A percentile compares a stretch with the other conserved stretches of the same genome.
Conservation (phyloP, 2,797 vertebrate genomes). For the Neostethus bicornis region DNA sequence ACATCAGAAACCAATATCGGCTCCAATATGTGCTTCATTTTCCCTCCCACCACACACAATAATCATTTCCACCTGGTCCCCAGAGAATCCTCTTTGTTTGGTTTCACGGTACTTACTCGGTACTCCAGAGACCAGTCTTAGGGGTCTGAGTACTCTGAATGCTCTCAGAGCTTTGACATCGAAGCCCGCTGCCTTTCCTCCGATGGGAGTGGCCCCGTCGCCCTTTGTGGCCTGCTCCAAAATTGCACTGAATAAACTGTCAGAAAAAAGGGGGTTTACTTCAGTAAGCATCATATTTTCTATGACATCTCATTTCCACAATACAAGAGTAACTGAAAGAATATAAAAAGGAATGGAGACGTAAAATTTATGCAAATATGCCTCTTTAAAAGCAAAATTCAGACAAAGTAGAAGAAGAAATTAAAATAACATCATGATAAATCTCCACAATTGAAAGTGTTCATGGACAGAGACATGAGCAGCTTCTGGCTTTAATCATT, state of each 20-base stretch:
- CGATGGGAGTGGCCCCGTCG: slow-evolving; percentile 92
- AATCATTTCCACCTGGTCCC: slow-evolving; percentile 63
- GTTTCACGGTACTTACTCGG: slow-evolving; percentile 87
- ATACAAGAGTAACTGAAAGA: slow-evolving; percentile 15
- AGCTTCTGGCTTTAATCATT: slow-evolving; percentile 36
- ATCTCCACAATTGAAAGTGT: no score
- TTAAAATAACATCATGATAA: no score
- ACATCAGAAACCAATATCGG: slow-evolving; percentile 38
- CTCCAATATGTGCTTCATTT: slow-evolving; percentile 50
- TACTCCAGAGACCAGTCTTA: slow-evolving; percentile 96
- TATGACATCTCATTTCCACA: slow-evolving; percentile 15
- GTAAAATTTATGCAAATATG: background rate
- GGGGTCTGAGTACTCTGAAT: slow-evolving; percentile 94
- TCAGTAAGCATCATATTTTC: slow-evolving; percentile 19
- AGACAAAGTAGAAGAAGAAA: background rate
- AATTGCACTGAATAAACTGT: slow-evolving; percentile 98
- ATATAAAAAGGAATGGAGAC: slow-evolving; percentile 17
- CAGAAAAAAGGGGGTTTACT: slow-evolving; percentile 37
- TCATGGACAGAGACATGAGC: no score
- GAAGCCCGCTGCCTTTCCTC: slow-evolving; percentile 96
- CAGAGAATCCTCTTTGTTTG: background rate
- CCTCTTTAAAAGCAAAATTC: background rate
- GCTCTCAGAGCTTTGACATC: slow-evolving; percentile 98
- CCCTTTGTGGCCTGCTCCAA: slow-evolving; percentile 99
- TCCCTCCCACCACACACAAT: slow-evolving; percentile 35